Evolutionary conservation across 2,797 vertebrate species (phyloP).

Genomic region (Cyprinella venusta): DNA sequence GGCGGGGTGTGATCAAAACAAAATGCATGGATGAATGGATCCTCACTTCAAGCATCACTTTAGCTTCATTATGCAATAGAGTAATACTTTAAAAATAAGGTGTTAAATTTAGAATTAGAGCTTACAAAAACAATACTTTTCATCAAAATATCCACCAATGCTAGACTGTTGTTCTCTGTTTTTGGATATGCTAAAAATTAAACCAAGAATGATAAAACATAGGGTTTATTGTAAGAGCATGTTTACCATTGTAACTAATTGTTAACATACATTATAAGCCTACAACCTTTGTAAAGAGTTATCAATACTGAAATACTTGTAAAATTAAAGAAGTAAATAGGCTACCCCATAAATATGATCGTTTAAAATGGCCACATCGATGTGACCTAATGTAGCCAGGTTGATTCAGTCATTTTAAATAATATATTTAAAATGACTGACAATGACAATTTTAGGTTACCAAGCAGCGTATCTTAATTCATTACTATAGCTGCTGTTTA

Average conservation of each 20-base stretch:
- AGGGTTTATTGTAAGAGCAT: not conserved
- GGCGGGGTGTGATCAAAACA: conserved; percentile 31
- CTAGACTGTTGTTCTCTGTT: too few relatives aligned
- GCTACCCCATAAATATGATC: not conserved
- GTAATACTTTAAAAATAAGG: not conserved
- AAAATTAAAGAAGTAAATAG: not conserved
- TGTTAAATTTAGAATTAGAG: not conserved
- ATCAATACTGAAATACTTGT: too few relatives aligned
- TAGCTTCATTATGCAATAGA: not conserved
- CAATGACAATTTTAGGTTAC: not conserved
- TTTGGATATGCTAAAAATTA: not conserved
- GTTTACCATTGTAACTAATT: not conserved
- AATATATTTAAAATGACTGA: not conserved
- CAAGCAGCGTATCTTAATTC: not conserved
- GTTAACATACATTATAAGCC: not conserved
- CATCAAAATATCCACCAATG: not conserved
- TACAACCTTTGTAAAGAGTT: not conserved
- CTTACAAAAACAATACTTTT: not conserved
- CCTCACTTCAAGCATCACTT: not conserved
- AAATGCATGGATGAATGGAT: conserved; percentile 25
- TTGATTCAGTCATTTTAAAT: not conserved
- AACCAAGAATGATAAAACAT: not conserved
- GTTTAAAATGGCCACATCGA: not conserved
- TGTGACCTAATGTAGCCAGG: not conserved
- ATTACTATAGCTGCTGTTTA: not conserved